phyloP scores from a whole-genome alignment of 1,140 invertebrate genomes.

The Harlomillsia oculata region DNA sequence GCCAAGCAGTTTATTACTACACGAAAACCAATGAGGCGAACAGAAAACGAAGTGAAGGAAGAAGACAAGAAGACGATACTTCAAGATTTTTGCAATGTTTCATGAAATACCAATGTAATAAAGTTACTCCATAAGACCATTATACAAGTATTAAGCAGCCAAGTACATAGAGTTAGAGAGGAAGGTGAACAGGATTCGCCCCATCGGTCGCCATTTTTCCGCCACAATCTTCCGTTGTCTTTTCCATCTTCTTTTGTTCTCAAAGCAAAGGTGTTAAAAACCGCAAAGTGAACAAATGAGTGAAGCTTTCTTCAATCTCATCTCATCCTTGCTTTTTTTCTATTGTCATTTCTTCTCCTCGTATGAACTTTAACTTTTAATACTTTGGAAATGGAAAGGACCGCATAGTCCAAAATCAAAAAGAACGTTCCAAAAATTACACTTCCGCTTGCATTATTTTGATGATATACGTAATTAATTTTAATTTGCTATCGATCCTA shows the following conservation, averaged over 20 bases:
- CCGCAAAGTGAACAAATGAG: too few species aligned
- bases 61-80: neutral
- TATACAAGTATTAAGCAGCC: too few species aligned
- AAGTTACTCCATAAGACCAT: too few species aligned
- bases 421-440: too few species aligned
- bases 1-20: neutral
- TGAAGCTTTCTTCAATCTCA: too few species aligned
- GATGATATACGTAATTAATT: too few species aligned
- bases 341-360: neutral
- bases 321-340: too few species aligned
- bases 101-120: too few species aligned
- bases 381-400: neutral
- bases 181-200: neutral
- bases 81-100: neutral
- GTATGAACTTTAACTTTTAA: neutral
- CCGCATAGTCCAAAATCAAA: neutral
- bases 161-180: neutral
- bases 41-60: neutral
- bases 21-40: neutral
- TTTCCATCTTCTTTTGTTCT: conserved; percentile 3
- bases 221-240: conserved; percentile 7
- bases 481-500: too few species aligned
- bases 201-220: conserved; percentile 6
- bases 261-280: neutral
- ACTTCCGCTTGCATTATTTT: too few species aligned